Evolutionary conservation across 2,888 invertebrate species (phyloP), one percentile per base, ranked within the genome.

Genomic region (Alloplasta piceator): DNA sequence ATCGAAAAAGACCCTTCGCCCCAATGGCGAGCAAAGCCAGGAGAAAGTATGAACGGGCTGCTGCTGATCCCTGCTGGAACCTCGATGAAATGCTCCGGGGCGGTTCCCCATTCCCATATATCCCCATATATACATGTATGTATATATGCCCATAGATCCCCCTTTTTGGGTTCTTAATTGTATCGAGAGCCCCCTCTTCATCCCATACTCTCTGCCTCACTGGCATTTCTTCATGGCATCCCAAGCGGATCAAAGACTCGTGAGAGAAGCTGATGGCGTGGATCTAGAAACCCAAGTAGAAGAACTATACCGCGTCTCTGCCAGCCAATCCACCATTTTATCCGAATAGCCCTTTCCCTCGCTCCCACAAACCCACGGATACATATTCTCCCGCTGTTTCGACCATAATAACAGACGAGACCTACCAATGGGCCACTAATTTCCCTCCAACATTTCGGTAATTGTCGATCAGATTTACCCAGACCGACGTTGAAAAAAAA

Each of bases 31-130:
- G 75, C 70, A 82, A 82, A 84, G 80, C 73, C 73, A 82, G 67
- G 83, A 26, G 26, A 26, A 26, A 26, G 26, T 26, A 26, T 26
- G 81, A 84, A 82, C 38, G 43, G 85, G 86, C 88, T 87, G 86
- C 85, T 85, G 74, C 68, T 75, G 60, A 74, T 75, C 70, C 74
- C 66, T 26, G 75, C 61, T 71, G 87, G 86, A 85, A 87, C 86
- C 87, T 87, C 84, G 86, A 86, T 87, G 85, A 87, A 87, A 88
- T 88, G 85, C 86, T 87, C 85, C 85, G 86, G 88, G 90, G 89
- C 89, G 90, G 83, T 85, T 84, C 85, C 56, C 76, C 71, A 75
- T 75, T 68, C 78, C 80, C 14, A 12, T 10, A 56, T 60, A 60
- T 64, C 85, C 86, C 86, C 70, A 79, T 26, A 26, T 26, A 26